Evolutionary conservation across 1,140 invertebrate species (phyloP), one percentile per base, ranked within the genome.

Genomic region (Zaprionus davidi): DNA sequence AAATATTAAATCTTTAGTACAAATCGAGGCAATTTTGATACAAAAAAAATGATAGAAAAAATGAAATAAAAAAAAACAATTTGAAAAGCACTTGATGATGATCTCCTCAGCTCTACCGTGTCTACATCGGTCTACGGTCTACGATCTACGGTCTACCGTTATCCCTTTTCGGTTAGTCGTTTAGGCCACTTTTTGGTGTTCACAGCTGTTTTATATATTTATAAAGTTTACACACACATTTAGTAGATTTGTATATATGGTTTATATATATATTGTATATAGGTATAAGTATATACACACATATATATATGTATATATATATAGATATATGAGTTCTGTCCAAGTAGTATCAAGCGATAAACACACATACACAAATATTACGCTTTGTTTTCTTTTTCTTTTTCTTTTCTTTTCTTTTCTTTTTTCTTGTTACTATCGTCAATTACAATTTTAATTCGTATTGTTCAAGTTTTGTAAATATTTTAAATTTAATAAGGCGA

Each of bases 161-260:
- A 59, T 69, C 53, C 69, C 65, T 60, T 67, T 67, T 67, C 57
- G 36, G 49, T 69, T 73, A 44, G 46, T 72, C 44, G 46, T 71
- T 73, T 90, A 88, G 85, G 85, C 85, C 85, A 88, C 85, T 88
- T 88, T 88, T 88, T 88, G 85, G 85, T 88, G 85, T 88, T 88
- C 85, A 90, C 85, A 88, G 85, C 85, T 88, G 75, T 83, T 71
- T 36, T 55, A 65, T 65, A 49, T 65, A 28, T 38, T 65, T 53
- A 53, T 53, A 24, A 53, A 53, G 13, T 53, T 71, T 56, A 71
- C 46, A 63, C 56, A 60, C 59, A 49, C 20, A 69, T 34, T 46
- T 46, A 46, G 41, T 46, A 46, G n/a, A 17, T 46, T 44, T 46
- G 41, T 46, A 46, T 46, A 46, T 46, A 46, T 46, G 15, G 62